These are phyloP conservation scores for Plagodis dolabraria DNA, from an alignment of 2,888 invertebrate genomes.

Conservation along the genomic window DNA sequence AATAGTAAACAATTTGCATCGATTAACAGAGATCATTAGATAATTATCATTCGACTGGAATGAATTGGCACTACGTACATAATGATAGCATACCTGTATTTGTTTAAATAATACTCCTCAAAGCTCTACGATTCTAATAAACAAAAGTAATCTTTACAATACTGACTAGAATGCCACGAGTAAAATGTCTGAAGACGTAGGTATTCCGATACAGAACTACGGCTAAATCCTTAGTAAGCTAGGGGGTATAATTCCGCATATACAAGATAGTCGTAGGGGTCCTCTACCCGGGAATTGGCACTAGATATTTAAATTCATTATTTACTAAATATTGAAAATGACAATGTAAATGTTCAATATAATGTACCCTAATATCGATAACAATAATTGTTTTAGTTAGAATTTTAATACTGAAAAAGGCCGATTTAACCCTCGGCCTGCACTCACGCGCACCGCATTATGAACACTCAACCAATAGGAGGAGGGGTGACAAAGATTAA, in stretches of 20 bases:
- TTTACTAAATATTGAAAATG: slow-evolving; percentile 70
- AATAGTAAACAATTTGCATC: slow-evolving; percentile 43
- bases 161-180: slow-evolving; percentile 44
- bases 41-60: slow-evolving; percentile 53
- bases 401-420: slow-evolving; percentile 61
- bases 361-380: slow-evolving; percentile 68
- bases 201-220: slow-evolving; percentile 66
- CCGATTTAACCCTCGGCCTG: slow-evolving; percentile 44
- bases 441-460: slow-evolving; percentile 52
- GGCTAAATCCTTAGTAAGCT: slow-evolving; percentile 69
- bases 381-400: slow-evolving; percentile 70
- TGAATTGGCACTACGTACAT: slow-evolving; percentile 60
- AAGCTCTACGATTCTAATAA: slow-evolving; percentile 48
- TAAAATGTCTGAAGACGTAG: slow-evolving; percentile 42
- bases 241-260: slow-evolving; percentile 64
- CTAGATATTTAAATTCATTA: slow-evolving; percentile 64
- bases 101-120: slow-evolving; percentile 40
- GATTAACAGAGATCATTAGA: slow-evolving; percentile 33
- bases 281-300: slow-evolving; percentile 71
- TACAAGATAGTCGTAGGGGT: slow-evolving; percentile 62
- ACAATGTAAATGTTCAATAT: slow-evolving; percentile 70
- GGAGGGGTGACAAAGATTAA: slow-evolving; percentile 52
- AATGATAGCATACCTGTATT: slow-evolving; percentile 47
- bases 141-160: slow-evolving; percentile 18
- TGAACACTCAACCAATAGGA: slow-evolving; percentile 52